Evolutionary conservation across 2,113 vertebrate species (phyloP), one percentile per base, ranked within the genome.

Genomic region (Pachyramphus minor): DNA sequence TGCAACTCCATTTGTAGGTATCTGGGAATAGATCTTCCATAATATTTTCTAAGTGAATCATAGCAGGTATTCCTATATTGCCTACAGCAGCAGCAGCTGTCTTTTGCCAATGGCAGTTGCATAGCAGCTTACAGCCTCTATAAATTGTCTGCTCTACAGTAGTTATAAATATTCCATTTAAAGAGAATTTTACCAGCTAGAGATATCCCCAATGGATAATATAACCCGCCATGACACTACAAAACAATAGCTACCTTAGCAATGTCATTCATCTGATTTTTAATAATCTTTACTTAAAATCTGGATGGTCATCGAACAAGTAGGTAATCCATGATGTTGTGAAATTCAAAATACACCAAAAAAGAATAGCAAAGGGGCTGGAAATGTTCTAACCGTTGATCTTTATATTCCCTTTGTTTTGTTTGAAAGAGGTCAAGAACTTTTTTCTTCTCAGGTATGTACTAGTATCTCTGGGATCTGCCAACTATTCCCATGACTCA

Each of bases 401-500:
- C 44, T 83, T 77, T 42, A 58, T 35, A 64, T 78, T 93, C 52
- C 52, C 50, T 58, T 49, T 85, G 49, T n/a, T 92, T 76, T 84
- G 79, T 78, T 62, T 91, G 49, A 75, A 91, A 93, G 45, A 94
- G 90, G 87, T 96, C 93, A 93, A 86, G 88, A 96, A 96, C 87
- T 85, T 53, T 41, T 45, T 84, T 84, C 88, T 86, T 69, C 50
- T 90, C 66, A 92, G 77, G 69, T 89, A 89, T 0, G 3, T 71
- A 74, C 14, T 44, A 78, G 33, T 75, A 95, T 93, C 93, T 93
- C 67, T 82, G 66, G 41, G 83, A 96, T 92, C 87, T 84, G 88
- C 76, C 94, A 95, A 15, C 66, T 95, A 78, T 73, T 97, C 53
- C 91, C 74, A 94, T 90, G 93, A 96, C 59, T 93, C 93, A 96